Percentiles rank a stretch among this genome's conserved stretches.
These are phyloP conservation scores for Sarcophilus harrisii DNA, from an alignment of 2,797 vertebrate genomes.

Conservation along the genomic window DNA sequence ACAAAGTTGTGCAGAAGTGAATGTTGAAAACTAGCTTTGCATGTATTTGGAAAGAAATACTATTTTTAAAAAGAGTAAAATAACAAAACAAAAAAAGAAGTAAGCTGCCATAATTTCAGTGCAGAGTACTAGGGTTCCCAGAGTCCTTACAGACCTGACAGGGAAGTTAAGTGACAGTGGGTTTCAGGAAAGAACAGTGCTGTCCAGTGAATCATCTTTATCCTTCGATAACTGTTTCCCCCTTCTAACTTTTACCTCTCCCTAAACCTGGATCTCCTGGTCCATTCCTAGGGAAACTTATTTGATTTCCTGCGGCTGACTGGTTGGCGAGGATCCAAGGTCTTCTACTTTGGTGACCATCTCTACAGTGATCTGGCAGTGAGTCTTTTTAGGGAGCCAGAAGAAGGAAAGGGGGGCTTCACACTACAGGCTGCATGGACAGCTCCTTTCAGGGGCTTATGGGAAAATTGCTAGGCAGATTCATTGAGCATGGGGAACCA, in stretches of 20 bases:
- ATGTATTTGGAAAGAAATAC: too few species aligned
- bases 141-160: too few species aligned
- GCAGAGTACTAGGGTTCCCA: neutral
- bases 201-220: neutral
- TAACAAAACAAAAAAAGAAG: neutral
- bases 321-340: conserved; percentile 91
- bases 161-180: too few species aligned
- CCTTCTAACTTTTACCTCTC: neutral
- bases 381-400: conserved; percentile 59
- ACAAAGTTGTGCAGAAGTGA: too few species aligned
- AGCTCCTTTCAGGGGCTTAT: neutral
- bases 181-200: neutral
- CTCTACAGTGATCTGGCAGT: conserved; percentile 93
- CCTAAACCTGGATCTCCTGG: neutral
- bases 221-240: neutral
- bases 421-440: neutral
- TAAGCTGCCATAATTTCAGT: neutral
- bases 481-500: neutral
- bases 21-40: too few species aligned
- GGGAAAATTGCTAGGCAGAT: neutral
- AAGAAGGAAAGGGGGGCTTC: neutral
- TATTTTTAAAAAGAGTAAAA: too few species aligned
- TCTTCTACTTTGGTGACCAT: conserved; percentile 93
- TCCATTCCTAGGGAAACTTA: conserved; percentile 88
- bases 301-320: conserved; percentile 91